Conservation (phyloP, 2,888 invertebrate species). For the Melolontha melolontha region DNA sequence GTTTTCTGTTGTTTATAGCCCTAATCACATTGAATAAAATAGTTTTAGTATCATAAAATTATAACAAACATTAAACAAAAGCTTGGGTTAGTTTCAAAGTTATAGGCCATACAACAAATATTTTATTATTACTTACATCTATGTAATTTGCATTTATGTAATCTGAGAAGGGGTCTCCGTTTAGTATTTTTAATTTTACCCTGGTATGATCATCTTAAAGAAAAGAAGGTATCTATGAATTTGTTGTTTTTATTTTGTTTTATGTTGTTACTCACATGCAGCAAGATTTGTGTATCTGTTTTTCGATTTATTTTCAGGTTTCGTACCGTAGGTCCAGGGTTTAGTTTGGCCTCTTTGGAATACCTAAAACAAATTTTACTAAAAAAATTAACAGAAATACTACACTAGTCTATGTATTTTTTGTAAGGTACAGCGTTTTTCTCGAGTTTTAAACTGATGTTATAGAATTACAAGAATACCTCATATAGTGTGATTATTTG, state of each 20-base stretch:
- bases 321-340: conserved; percentile 61
- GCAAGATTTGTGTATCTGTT: conserved; percentile 66
- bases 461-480: no score
- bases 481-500: no score
- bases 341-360: conserved; percentile 63
- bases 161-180: conserved; percentile 63
- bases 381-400: not conserved
- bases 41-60: not conserved
- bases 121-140: conserved; percentile 57
- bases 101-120: no score
- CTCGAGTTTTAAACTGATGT: no score
- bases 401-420: no score
- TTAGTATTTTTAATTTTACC: conserved; percentile 63
- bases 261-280: conserved; percentile 61
- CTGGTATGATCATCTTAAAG: conserved; percentile 66
- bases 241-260: not conserved
- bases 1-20: conserved; percentile 57
- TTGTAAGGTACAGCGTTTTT: no score
- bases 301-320: conserved; percentile 63
- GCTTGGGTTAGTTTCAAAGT: no score
- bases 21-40: conserved; percentile 48
- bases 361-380: conserved; percentile 53
- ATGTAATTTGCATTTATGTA: conserved; percentile 70
- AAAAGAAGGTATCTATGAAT: not conserved
- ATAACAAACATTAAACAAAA: not conserved